Evolutionary conservation across 2,797 vertebrate species (phyloP), one percentile per base, ranked within the genome.

Genomic region (Cynodonichthys magdalenae): DNA sequence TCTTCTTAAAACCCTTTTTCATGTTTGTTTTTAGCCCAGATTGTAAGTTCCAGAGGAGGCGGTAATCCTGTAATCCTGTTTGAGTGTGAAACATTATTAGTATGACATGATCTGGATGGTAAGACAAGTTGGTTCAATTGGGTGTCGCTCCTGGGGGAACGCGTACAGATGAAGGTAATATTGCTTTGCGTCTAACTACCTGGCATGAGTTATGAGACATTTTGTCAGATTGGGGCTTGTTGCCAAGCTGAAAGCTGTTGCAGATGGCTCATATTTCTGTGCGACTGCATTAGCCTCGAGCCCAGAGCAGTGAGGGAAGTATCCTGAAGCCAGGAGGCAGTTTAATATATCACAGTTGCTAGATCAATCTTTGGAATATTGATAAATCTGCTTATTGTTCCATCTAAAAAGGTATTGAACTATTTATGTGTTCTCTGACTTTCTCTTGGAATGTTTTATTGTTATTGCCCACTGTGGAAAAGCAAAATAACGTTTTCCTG

Each of bases 91-190:
- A 87, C 75, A 69, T 77, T 85, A 83, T 90, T 86, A 86, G 76
- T 69, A 39, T 69, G 82, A 86, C 82, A 83, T 73, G 61, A 82
- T 88, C 81, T 85, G 52, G 74, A 80, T 61, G 71, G 86, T 50
- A 87, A 90, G 89, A 82, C 79, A 79, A 75, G 82, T 86, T 54
- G 57, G 80, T 90, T 86, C 85, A 87, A 91, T 89, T 83, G 79
- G 60, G 69, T 75, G 71, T 89, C 19, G 64, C 81, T 90, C 79
- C 79, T 56, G 74, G 74, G 80, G 59, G 24, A 24, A 70, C 81
- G 77, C 78, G 73, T 71, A 77, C 80, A 68, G 74, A 85, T 63
- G 59, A 53, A 71, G 71, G 66, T 77, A 67, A 74, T 66, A 73
- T 69, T 79, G 61, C 64, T 67, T 29, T 65, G 69, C 71, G 69